Percentiles rank a stretch among this genome's conserved stretches.
phyloP scores from a whole-genome alignment of 2,888 invertebrate species.

The Thyatira batis region DNA sequence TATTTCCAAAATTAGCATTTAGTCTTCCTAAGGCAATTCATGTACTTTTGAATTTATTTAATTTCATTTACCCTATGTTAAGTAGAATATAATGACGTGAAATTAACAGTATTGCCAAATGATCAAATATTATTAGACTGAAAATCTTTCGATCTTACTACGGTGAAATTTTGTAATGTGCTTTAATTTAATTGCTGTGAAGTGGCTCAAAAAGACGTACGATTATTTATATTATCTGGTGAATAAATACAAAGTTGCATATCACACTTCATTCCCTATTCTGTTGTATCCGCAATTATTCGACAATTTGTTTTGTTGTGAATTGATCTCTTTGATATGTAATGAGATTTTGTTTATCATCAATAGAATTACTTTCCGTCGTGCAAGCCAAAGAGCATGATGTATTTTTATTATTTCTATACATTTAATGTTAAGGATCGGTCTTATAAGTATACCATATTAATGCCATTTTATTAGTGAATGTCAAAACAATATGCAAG shows the following conservation, averaged over 20 bases:
- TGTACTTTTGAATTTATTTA: constrained; percentile 54
- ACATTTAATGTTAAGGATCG: constrained; percentile 72
- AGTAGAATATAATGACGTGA: constrained; percentile 49
- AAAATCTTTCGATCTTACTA: constrained; percentile 57
- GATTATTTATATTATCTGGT: constrained; percentile 41
- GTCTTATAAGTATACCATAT: constrained; percentile 73
- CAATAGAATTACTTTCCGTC: constrained; percentile 71
- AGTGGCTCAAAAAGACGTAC: constrained; percentile 57
- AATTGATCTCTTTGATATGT: constrained; percentile 74
- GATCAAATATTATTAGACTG: constrained; percentile 80
- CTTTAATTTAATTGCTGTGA: constrained; percentile 21
- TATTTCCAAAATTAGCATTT: constrained; percentile 60
- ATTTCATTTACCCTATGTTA: constrained; percentile 60
- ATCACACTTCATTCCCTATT: constrained; percentile 57
- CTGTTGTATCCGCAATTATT: constrained; percentile 30
- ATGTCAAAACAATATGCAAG: constrained; percentile 70
- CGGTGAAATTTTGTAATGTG: constrained; percentile 45
- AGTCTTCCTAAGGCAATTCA: constrained; percentile 73
- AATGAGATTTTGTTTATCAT: constrained; percentile 63
- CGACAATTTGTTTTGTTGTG: constrained; percentile 47
- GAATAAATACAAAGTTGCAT: constrained; percentile 63
- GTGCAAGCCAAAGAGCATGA: constrained; percentile 83
- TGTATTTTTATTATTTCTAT: constrained; percentile 79
- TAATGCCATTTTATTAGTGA: constrained; percentile 80
- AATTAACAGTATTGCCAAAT: constrained; percentile 80